These are phyloP conservation scores for Platerodrilus igneus DNA, from an alignment of 2,888 invertebrate genomes.

Conservation along the genomic window DNA sequence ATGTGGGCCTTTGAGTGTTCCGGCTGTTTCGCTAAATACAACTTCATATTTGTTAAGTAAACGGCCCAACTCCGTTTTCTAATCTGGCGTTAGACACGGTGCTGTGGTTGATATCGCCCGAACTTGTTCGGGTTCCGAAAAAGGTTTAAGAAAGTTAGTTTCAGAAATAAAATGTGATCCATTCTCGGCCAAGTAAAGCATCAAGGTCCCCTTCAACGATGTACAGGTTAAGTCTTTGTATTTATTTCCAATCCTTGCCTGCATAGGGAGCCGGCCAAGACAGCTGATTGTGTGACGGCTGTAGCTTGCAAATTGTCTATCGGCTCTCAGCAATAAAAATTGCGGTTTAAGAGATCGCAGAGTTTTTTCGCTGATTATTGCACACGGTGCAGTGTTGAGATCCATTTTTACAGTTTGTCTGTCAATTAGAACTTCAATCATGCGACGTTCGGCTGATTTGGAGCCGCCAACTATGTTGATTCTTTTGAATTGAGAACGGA, in stretches of 20 bases:
- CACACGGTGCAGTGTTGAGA: slow-evolving; percentile 18
- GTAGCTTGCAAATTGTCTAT: slow-evolving; percentile 13
- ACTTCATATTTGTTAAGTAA: slow-evolving; percentile 23
- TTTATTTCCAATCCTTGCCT: no score
- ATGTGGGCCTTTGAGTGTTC: no score
- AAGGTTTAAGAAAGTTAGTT: background rate
- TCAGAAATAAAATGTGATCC: background rate
- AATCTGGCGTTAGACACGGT: no score
- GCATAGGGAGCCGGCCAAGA: no score
- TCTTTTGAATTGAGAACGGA: background rate
- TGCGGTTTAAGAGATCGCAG: background rate
- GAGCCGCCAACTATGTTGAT: slow-evolving; percentile 6
- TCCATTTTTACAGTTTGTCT: slow-evolving; percentile 13
- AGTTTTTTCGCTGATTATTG: slow-evolving; percentile 12
- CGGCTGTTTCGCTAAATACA: slow-evolving; percentile 31
- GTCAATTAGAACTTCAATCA: slow-evolving; percentile 12
- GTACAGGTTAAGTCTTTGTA: no score
- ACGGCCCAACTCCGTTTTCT: slow-evolving; percentile 15
- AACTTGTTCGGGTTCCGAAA: background rate
- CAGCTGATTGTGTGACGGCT: slow-evolving; percentile 14
- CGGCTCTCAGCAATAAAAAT: background rate
- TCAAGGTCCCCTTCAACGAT: no score
- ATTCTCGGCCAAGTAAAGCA: background rate
- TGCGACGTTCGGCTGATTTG: slow-evolving; percentile 1
- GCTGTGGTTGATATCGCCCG: no score